Conservation (phyloP, 2,113 vertebrate genomes). For the Pachycephala philippinensis region DNA sequence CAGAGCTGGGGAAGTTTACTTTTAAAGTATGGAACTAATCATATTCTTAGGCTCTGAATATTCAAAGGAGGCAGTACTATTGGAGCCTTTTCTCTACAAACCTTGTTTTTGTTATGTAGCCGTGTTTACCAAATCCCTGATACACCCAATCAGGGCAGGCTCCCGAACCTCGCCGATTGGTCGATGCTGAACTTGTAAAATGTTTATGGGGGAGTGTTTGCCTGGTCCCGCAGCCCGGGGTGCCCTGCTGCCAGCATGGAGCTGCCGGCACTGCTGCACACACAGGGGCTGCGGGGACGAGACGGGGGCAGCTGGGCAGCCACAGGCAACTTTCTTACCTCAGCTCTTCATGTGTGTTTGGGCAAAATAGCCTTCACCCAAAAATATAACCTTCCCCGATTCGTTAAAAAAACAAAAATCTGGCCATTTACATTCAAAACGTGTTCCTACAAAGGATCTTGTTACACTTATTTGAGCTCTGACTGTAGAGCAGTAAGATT, state of each 20-base stretch:
- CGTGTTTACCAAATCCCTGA: slow-evolving; percentile 46
- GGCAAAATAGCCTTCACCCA: neutral
- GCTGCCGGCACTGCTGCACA: slow-evolving; percentile 15
- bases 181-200: slow-evolving; percentile 58
- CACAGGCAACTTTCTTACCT: neutral
- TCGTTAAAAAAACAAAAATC: neutral
- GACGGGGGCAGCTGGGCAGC: neutral
- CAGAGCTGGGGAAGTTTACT: neutral
- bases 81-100: neutral
- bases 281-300: neutral
- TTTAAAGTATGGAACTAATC: neutral
- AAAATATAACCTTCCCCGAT: neutral
- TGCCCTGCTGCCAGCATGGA: slow-evolving; percentile 46
- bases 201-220: slow-evolving; percentile 65
- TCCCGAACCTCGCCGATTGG: slow-evolving; percentile 23
- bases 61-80: neutral
- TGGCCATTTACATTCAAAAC: neutral
- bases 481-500: neutral
- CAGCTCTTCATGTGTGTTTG: neutral
- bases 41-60: neutral
- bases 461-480: neutral
- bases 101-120: slow-evolving; percentile 42
- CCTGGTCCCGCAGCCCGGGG: slow-evolving; percentile 49
- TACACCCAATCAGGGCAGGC: slow-evolving; percentile 29
- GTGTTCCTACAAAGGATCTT: neutral